Base-by-base conservation (phyloP, 2,113 vertebrate species). In the Perognathus longimembris region DNA sequence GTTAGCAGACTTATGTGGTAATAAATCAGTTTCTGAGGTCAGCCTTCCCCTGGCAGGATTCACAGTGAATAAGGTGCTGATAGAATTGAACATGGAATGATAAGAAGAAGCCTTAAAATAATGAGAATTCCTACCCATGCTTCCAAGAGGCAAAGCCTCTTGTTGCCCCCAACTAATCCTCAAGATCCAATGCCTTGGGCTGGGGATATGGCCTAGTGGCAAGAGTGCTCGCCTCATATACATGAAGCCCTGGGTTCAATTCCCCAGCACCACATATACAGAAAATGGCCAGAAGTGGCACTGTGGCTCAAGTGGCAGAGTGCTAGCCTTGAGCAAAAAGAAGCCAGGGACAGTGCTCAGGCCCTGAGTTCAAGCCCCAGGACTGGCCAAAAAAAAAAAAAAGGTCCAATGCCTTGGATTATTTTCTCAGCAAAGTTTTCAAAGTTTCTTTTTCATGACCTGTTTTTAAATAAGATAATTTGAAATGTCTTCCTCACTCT, bases 381-480 rank as follows among this genome's bases (percentile, higher is more conserved):
- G n/a, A n/a, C n/a, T n/a, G n/a, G n/a, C n/a, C n/a, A n/a, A n/a
- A n/a, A n/a, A n/a, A n/a, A n/a, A n/a, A n/a, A n/a, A n/a, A n/a
- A n/a, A n/a, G n/a, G 15, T 81, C 32, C 12, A 69, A 8, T 11
- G 11, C 6, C 32, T 9, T 71, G 5, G 73, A 80, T 76, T 36
- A 57, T 84, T 70, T 59, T 4, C 17, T 73, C 32, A 34, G n/a
- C 2, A n/a, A 2, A 78, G 6, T 71, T 64, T 80, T 73, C 80
- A 74, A 93, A 76, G 9, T 75, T 54, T 0, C 1, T 34, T 82
- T 75, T 34, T 45, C 21, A 80, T 69, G 4, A 75, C 75, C 2
- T 4, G 42, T 36, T 74, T 78, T 74, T 85, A 71, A 77, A 38
- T 80, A 88, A 88, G 74, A 81, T 87, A 50, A 59, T 81, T 77